phyloP scores from a whole-genome alignment of 1,140 invertebrate species.

The Drosophila pruinosa region DNA sequence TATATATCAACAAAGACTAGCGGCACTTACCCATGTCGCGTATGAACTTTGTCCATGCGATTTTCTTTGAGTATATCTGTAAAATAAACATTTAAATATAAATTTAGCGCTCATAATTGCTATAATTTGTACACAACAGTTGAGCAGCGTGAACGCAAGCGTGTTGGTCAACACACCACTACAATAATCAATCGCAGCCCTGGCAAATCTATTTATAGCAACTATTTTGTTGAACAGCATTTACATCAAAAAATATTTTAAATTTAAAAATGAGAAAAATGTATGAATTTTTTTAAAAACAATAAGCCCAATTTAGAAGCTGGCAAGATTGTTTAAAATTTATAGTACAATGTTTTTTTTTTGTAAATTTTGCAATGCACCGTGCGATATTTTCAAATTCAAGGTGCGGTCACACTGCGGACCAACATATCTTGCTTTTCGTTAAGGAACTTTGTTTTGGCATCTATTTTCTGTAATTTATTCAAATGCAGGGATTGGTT shows the following conservation, averaged over 20 bases:
- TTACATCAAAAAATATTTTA: background rate
- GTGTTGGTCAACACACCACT: background rate
- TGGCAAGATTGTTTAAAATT: background rate
- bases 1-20: background rate
- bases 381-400: background rate
- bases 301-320: too few relatives aligned
- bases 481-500: conserved; percentile 58
- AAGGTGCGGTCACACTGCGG: background rate
- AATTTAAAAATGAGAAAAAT: too few relatives aligned
- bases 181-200: background rate
- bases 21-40: conserved; percentile 80
- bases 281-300: background rate
- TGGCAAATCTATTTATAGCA: conserved; percentile 38
- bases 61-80: conserved; percentile 75
- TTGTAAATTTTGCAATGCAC: background rate
- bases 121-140: conserved; percentile 11
- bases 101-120: background rate
- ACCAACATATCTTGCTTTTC: background rate
- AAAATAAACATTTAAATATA: background rate
- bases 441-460: background rate
- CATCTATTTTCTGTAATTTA: background rate
- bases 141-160: conserved; percentile 11
- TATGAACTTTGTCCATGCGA: conserved; percentile 81
- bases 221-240: conserved; percentile 2
- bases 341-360: background rate